Percentiles rank a stretch among this genome's conserved stretches.
phyloP scores from a whole-genome alignment of 2,113 vertebrate genomes.

The Pituophis catenifer region DNA sequence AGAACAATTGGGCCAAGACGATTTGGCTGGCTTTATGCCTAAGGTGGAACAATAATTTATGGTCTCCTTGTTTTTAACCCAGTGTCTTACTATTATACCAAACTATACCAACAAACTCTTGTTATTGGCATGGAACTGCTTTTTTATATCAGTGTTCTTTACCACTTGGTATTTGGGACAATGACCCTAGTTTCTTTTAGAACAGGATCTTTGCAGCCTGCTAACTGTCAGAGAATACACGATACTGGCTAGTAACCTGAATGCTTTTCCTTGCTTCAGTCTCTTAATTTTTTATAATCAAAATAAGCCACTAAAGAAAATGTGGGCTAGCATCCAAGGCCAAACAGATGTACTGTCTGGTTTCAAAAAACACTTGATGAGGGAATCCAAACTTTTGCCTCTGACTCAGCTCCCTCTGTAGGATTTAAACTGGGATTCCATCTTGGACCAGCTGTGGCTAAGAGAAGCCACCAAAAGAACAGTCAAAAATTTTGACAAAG shows the following conservation, averaged over 20 bases:
- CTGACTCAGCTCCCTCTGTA: not conserved
- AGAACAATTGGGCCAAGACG: not conserved
- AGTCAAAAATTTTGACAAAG: not conserved
- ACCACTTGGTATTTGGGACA: not conserved
- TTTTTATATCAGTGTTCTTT: not conserved
- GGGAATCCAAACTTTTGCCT: not conserved
- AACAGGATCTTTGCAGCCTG: not conserved
- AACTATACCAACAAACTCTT: not conserved
- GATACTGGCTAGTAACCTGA: not conserved
- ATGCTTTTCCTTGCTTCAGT: not conserved
- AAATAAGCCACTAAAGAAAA: not conserved
- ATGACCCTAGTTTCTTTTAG: not conserved
- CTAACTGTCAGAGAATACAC: not conserved
- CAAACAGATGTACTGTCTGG: not conserved
- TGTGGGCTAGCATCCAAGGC: not conserved
- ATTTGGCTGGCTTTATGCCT: not conserved
- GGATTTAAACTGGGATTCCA: not conserved
- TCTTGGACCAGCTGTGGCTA: not conserved
- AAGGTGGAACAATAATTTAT: not conserved
- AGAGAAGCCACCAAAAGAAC: not conserved
- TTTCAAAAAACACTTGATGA: not conserved
- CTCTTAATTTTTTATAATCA: not conserved
- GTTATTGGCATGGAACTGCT: not conserved
- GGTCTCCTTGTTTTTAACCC: not conserved
- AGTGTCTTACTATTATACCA: not conserved